phyloP scores from a whole-genome alignment of 2,113 vertebrate species.

The Microcebus murinus region DNA sequence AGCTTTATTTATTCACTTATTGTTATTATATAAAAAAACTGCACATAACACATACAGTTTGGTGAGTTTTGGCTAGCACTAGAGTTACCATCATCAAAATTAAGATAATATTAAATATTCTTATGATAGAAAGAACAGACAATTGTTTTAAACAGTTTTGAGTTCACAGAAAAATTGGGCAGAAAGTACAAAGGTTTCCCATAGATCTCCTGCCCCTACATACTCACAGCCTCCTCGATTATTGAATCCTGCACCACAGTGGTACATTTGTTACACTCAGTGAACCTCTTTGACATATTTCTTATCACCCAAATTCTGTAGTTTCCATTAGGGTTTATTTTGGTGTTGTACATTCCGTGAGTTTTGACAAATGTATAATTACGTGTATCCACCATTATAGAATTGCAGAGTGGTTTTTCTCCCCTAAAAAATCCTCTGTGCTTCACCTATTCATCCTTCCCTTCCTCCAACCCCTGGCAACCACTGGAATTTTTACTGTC shows the following conservation, averaged over 20 bases:
- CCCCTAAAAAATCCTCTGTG: background rate
- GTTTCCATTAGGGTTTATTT: background rate
- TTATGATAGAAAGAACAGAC: background rate
- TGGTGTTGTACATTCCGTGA: background rate
- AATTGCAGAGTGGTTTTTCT: background rate
- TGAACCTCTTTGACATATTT: background rate
- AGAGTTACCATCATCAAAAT: background rate
- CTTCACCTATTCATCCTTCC: background rate
- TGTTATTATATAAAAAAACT: background rate
- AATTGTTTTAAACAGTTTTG: background rate
- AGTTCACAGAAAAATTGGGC: background rate
- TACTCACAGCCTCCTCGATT: background rate
- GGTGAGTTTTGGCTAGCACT: background rate
- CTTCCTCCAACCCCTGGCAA: background rate
- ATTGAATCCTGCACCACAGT: background rate
- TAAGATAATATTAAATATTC: background rate
- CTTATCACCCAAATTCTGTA: background rate
- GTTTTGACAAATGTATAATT: background rate
- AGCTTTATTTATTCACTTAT: background rate
- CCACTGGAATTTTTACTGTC: background rate
- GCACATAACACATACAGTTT: background rate
- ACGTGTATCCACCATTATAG: background rate
- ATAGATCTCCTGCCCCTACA: background rate
- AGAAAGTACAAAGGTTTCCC: background rate
- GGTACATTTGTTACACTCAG: background rate